Percentiles rank a stretch among this genome's conserved stretches.
Evolutionary conservation across 2,888 invertebrate genomes (phyloP).

Genomic region (Trisateles emortualis): DNA sequence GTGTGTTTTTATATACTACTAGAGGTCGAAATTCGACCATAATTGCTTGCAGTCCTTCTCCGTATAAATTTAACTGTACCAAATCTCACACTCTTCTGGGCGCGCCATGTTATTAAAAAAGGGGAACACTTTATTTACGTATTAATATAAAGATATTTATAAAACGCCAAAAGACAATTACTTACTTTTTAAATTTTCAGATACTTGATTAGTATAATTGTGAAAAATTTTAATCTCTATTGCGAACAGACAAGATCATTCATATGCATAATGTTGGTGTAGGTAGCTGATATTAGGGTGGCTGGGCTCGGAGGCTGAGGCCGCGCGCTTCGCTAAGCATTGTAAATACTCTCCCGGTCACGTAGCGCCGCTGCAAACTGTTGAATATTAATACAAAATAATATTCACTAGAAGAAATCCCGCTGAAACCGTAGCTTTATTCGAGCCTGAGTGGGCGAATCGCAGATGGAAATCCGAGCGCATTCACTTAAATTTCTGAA

Average conservation of each 20-base stretch:
- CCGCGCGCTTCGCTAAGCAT: constrained; percentile 78
- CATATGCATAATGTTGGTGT: constrained; percentile 62
- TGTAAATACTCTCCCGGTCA: constrained; percentile 81
- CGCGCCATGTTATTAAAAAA: no score
- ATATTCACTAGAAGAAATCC: constrained; percentile 69
- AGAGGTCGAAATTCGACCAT: no score
- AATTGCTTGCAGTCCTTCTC: no score
- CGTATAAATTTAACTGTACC: no score
- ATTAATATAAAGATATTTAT: no score
- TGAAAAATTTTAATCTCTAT: constrained; percentile 34
- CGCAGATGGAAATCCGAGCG: constrained; percentile 30
- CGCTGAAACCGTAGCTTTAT: constrained; percentile 57
- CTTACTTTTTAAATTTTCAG: neutral
- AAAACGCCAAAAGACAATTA: no score
- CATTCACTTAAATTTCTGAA: constrained; percentile 9
- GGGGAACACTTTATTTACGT: no score
- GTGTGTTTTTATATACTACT: no score
- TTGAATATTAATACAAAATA: constrained; percentile 83
- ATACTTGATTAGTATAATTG: constrained; percentile 18
- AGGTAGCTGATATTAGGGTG: constrained; percentile 47
- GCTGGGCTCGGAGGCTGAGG: constrained; percentile 55
- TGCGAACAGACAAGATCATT: constrained; percentile 45
- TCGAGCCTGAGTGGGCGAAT: constrained; percentile 60
- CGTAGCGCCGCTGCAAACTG: constrained; percentile 79
- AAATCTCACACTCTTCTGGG: no score